Conservation (phyloP, 2,797 vertebrate species). For the Acanthis flammea region DNA sequence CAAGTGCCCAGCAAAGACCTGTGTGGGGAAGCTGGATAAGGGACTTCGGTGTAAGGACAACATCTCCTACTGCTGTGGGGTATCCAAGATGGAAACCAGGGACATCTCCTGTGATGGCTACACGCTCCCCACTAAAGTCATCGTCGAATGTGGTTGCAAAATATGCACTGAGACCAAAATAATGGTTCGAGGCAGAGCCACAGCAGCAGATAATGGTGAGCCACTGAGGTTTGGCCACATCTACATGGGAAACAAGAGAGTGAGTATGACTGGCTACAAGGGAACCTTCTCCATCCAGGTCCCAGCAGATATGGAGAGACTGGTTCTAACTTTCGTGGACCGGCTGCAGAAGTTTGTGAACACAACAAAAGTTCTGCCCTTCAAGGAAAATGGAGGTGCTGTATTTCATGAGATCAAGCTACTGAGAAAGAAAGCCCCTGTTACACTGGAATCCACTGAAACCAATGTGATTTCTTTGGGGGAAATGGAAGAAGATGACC, state of each 20-base stretch:
- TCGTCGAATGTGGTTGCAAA: constrained; percentile 87
- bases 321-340: constrained; percentile 96
- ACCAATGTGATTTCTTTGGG: constrained; percentile 89
- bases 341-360: constrained; percentile 95
- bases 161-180: constrained; percentile 88
- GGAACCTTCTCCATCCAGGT: constrained; percentile 94
- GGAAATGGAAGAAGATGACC: constrained; percentile 84
- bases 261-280: constrained; percentile 96
- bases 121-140: constrained; percentile 87
- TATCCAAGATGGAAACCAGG: constrained; percentile 84
- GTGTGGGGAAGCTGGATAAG: constrained; percentile 85
- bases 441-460: constrained; percentile 83
- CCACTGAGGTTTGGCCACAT: constrained; percentile 96
- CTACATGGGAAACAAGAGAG: constrained; percentile 86
- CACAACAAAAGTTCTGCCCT: constrained; percentile 94
- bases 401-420: constrained; percentile 95
- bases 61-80: constrained; percentile 88
- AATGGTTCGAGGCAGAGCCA: constrained; percentile 86
- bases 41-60: constrained; percentile 90
- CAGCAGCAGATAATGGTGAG: constrained; percentile 90
- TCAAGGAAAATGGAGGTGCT: constrained; percentile 89
- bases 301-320: constrained; percentile 86
- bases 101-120: constrained; percentile 89
- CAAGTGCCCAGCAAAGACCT: constrained; percentile 83
- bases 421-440: constrained; percentile 85